These are phyloP conservation scores for Morone saxatilis DNA, from an alignment of 2,113 vertebrate species.

Conservation along the genomic window DNA sequence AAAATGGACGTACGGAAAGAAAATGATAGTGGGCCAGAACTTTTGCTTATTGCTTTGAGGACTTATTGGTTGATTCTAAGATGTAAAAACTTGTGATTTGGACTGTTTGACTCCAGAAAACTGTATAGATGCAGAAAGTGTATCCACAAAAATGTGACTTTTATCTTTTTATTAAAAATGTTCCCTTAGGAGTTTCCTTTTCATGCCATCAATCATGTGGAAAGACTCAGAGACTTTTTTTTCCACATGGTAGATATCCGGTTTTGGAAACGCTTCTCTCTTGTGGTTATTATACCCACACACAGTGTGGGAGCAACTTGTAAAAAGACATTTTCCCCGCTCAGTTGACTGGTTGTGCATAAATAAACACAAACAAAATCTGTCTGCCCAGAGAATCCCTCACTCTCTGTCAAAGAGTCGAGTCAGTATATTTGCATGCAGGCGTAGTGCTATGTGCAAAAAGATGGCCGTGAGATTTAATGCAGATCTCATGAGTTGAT, in stretches of 20 bases:
- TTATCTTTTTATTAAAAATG: constrained; percentile 27
- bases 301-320: constrained; percentile 3
- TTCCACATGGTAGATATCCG: constrained; percentile 10
- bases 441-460: background rate
- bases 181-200: constrained; percentile 26
- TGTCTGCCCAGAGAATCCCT: background rate
- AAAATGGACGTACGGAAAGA: background rate
- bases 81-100: background rate
- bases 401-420: background rate
- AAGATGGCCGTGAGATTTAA: background rate
- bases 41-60: background rate
- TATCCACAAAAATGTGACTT: constrained; percentile 4
- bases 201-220: constrained; percentile 24
- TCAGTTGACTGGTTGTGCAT: constrained; percentile 9
- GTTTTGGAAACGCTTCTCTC: constrained; percentile 22
- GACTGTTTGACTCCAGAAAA: background rate
- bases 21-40: background rate
- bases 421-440: background rate
- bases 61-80: background rate
- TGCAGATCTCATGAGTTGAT: background rate
- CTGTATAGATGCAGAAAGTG: background rate
- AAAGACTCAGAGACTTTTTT: constrained; percentile 25
- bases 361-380: constrained; percentile 52
- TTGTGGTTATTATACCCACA: constrained; percentile 43
- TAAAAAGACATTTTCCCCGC: constrained; percentile 35